Evolutionary conservation across 2,113 vertebrate genomes (phyloP).

Genomic region (Nothoprocta perdicaria): DNA sequence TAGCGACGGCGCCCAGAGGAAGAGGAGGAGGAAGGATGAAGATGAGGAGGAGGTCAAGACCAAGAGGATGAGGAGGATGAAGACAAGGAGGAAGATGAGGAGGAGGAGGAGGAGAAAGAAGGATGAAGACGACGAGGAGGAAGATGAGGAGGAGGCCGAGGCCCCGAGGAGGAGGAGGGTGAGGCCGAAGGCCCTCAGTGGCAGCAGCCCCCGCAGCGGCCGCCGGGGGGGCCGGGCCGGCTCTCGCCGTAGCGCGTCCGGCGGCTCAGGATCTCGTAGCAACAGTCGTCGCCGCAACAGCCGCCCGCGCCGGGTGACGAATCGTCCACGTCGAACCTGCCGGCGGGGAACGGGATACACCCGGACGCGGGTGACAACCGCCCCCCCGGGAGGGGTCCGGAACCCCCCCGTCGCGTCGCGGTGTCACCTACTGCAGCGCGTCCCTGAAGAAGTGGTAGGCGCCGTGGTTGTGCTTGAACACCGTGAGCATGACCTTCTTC

Average conservation of each 20-base stretch:
- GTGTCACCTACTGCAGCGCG: slow-evolving; percentile 88
- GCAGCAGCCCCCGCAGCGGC: slow-evolving; percentile 91
- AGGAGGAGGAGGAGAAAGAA: too few relatives aligned
- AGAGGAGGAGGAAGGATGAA: neutral
- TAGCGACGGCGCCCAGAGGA: neutral
- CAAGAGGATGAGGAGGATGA: too few relatives aligned
- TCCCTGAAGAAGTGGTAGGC: slow-evolving; percentile 96
- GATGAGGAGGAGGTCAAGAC: too few relatives aligned
- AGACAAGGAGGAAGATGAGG: too few relatives aligned
- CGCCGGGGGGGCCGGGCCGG: slow-evolving; percentile 84
- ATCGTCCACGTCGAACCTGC: slow-evolving; percentile 91
- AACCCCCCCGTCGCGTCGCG: too few relatives aligned
- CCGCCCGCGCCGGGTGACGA: slow-evolving; percentile 91
- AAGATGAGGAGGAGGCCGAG: too few relatives aligned
- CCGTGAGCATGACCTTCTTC: slow-evolving; percentile 96
- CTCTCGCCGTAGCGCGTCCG: slow-evolving; percentile 91
- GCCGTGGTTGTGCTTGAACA: slow-evolving; percentile 95
- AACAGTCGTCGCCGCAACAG: slow-evolving; percentile 91
- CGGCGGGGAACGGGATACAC: neutral
- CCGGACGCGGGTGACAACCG: too few relatives aligned
- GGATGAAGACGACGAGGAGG: too few relatives aligned
- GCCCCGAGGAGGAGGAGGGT: too few relatives aligned
- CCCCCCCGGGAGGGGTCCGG: too few relatives aligned
- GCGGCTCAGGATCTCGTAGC: slow-evolving; percentile 92
- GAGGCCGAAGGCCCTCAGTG: slow-evolving; percentile 74